Base-by-base conservation (phyloP, 2,113 vertebrate species). In the Hyla sarda region DNA sequence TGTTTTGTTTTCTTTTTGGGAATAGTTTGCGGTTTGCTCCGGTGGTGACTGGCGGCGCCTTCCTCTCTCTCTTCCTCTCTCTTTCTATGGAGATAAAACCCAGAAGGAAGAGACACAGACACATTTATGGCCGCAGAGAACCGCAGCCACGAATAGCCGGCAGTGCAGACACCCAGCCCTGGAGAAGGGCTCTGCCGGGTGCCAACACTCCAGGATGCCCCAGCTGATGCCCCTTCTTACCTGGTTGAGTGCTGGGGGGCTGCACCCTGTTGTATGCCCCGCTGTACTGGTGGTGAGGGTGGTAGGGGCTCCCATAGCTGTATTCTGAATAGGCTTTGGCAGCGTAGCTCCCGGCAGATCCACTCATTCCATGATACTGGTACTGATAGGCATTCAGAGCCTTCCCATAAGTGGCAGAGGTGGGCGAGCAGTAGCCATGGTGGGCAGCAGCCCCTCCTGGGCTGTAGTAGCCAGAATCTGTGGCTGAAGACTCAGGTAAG, bases 401-500 rank as follows among this genome's bases (percentile, higher is more conserved):
- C 92, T 99, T 99, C 90, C 97, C 97, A 82, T 98, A 99, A 84
- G 96, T 96, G 86, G 95, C 93, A 87, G 98, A 96, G 90, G 96
- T 96, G 90, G 98, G 97, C 83, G 98, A 99, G 91, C 97, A 98
- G 93, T 99, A 99, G 90, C 98, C 97, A 90, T 99, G 97, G 87
- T 96, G 91, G 5, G 21, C 67, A 21, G 48, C 32, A 89, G 96
- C 94, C 86, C 93, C 96, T 76, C 96, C 90, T n/a, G 97, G 96
- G 91, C 96, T 97, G 93, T 99, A 99, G 92, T 98, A 99, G 93
- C 98, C 98, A 89, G 97, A 96, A 93, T 99, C 98, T 91, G 98
- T 99, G 91, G 98, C 96, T 79, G 97, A 96, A 28, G 98, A 98
- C 93, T 99, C 98, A 60, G 98, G 98, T 90, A 99, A 92, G 92